phyloP scores from a whole-genome alignment of 1,140 invertebrate species.

The Oppia nitens region DNA sequence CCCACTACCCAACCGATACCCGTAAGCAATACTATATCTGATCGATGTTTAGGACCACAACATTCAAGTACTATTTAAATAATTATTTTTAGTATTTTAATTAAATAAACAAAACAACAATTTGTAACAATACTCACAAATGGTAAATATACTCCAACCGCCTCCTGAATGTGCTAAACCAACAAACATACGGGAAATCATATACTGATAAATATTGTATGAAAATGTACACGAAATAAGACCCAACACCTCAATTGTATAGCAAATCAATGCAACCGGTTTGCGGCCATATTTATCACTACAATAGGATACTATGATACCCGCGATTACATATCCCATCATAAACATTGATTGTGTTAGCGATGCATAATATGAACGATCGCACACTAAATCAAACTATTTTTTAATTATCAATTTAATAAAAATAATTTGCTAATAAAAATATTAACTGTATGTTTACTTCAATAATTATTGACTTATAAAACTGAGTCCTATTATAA shows the following conservation, averaged over 20 bases:
- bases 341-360: conserved; percentile 62
- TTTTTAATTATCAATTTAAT: too few species aligned
- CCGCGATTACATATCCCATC: conserved; percentile 59
- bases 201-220: not conserved
- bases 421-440: too few species aligned
- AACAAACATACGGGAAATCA: not conserved
- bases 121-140: not conserved
- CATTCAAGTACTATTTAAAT: not conserved
- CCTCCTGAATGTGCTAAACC: not conserved
- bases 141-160: not conserved
- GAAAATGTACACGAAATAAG: not conserved
- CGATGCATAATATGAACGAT: conserved; percentile 42
- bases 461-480: not conserved
- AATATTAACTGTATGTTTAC: not conserved
- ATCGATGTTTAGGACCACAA: not conserved
- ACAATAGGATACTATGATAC: conserved; percentile 54
- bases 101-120: not conserved
- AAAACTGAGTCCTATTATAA: not conserved
- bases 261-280: conserved; percentile 17
- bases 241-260: not conserved
- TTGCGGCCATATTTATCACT: conserved; percentile 47
- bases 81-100: too few species aligned
- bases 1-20: not conserved
- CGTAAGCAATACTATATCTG: not conserved
- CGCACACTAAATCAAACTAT: conserved; percentile 57